Evolutionary conservation across 2,113 vertebrate species (phyloP).

Genomic region (Pipa parva): DNA sequence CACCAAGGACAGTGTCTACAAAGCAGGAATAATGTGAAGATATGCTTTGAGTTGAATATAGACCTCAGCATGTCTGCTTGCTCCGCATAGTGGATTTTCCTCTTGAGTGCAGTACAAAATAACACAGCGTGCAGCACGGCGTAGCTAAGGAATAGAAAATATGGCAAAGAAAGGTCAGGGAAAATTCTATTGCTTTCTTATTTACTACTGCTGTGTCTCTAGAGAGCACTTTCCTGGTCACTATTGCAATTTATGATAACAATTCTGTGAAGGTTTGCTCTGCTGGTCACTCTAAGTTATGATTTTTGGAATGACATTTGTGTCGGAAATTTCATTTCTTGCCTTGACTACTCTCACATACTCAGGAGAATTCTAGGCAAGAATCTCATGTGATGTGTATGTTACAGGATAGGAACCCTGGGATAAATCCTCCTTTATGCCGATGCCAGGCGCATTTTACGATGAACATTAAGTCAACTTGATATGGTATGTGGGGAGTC

Average conservation of each 20-base stretch:
- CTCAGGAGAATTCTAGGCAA: slow-evolving; percentile 9
- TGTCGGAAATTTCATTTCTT: slow-evolving; percentile 24
- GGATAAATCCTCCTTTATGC: slow-evolving; percentile 22
- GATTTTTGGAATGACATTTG: slow-evolving; percentile 58
- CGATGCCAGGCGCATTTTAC: background rate
- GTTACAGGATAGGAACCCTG: slow-evolving; percentile 15
- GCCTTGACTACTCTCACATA: slow-evolving; percentile 10
- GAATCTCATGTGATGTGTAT: slow-evolving; percentile 16
- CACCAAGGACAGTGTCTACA: background rate
- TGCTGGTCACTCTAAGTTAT: slow-evolving; percentile 63
- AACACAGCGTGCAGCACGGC: slow-evolving; percentile 16
- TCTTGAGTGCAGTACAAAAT: background rate
- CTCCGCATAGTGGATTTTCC: background rate
- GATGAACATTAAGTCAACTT: slow-evolving; percentile 14
- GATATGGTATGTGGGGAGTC: slow-evolving; percentile 1
- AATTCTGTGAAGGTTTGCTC: slow-evolving; percentile 61
- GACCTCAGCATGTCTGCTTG: slow-evolving; percentile 3
- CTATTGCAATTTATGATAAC: slow-evolving; percentile 76
- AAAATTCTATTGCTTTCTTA: slow-evolving; percentile 61
- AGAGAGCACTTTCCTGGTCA: slow-evolving; percentile 46
- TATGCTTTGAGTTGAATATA: background rate
- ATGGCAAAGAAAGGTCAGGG: slow-evolving; percentile 42
- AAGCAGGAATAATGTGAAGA: background rate
- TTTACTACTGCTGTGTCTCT: slow-evolving; percentile 76
- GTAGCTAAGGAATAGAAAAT: slow-evolving; percentile 48